Evolutionary conservation across 2,113 vertebrate species (phyloP), one percentile per base, ranked within the genome.

Genomic region (Takifugu flavidus): DNA sequence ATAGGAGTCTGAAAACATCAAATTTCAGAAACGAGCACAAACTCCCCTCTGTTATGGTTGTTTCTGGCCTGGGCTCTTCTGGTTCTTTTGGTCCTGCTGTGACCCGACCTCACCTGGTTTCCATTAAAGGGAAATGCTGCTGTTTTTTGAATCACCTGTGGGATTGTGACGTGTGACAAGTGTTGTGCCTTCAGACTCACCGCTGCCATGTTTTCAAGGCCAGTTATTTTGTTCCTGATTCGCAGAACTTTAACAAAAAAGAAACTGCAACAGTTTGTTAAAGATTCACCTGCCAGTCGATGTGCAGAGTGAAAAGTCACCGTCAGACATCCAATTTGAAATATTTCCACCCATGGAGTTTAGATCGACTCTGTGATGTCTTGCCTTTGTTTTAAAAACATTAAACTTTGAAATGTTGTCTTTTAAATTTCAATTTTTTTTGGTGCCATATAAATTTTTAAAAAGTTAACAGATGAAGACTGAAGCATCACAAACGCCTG

Each of bases 61-160:
- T 45, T 39, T 39, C 11, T 10, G 2, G 29, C 29, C 29, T 31
- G 29, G 29, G 29, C 29, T 31, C 5, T 31, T 8, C 44, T 45
- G 44, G 44, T 45, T 13, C 44, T 6, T 7, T 44, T 44, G 44
- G 44, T 45, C 4, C 14, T 1, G 14, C 47, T 20, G n/a, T 49
- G 47, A 20, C 47, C 14, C 15, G 47, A 7, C 10, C 47, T 25
- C n/a, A n/a, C 47, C 47, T 49, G 14, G n/a, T 49, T 47, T 15
- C 27, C 0, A 25, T 63, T 46, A 0, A 47, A 64, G 60, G 60
- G 65, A 59, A 74, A 60, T 1, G 28, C 65, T 74, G 72, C 20
- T 20, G 29, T 15, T 42, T 60, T 56, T 42, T 29, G 52, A 3
- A 34, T 29, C 27, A 15, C 13, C 39, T 46, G 29, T 4, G 6